Conservation (phyloP, 2,113 vertebrate genomes). For the Naja naja region DNA sequence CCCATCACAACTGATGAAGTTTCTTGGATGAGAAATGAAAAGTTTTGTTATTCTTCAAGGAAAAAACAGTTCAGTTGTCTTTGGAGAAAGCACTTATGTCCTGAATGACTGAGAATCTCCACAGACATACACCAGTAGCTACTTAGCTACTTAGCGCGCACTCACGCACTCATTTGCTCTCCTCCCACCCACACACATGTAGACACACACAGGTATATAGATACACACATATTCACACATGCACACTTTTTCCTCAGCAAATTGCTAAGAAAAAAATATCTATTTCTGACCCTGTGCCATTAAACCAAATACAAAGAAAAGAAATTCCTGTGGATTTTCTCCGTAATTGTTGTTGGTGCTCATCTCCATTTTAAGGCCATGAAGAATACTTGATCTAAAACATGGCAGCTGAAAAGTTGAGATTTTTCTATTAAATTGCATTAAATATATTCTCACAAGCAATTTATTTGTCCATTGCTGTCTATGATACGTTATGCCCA, state of each 20-base stretch:
- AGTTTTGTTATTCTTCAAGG: neutral
- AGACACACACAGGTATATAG: neutral
- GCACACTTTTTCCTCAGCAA: neutral
- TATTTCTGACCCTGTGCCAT: neutral
- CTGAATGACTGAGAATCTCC: neutral
- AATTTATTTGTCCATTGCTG: neutral
- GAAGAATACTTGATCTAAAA: neutral
- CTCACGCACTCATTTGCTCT: neutral
- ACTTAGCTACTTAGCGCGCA: neutral
- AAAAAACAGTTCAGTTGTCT: neutral
- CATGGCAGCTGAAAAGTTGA: neutral
- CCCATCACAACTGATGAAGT: neutral
- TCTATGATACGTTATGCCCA: neutral
- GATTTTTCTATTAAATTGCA: neutral
- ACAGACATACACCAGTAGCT: neutral
- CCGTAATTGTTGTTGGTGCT: neutral
- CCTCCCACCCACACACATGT: neutral
- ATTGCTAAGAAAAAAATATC: neutral
- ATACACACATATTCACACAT: neutral
- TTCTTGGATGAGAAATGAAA: neutral
- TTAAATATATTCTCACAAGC: neutral
- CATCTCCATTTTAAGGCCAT: neutral
- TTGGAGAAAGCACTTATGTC: neutral
- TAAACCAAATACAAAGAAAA: neutral
- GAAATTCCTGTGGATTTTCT: neutral